Percentiles rank a stretch among this genome's conserved stretches.
Conservation (phyloP, 2,797 vertebrate genomes). For the Macrochelys suwanniensis region DNA sequence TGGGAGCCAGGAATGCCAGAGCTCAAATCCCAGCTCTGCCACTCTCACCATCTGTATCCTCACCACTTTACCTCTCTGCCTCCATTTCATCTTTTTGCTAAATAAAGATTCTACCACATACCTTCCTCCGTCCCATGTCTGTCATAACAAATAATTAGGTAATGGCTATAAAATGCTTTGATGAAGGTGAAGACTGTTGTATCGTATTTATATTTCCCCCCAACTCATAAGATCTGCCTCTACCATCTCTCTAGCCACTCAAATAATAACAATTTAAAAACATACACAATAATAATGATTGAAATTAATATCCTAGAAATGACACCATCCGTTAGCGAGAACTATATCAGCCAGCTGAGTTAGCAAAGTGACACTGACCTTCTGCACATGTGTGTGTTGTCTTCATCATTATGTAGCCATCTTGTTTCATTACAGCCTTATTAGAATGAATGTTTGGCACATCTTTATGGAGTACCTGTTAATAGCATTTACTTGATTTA, state of each 20-base stretch:
- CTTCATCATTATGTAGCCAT: conserved; percentile 24
- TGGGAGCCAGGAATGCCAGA: accelerated
- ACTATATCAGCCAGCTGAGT: background rate
- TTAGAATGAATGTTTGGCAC: conserved; percentile 66
- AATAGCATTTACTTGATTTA: conserved; percentile 68
- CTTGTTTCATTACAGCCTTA: conserved; percentile 66
- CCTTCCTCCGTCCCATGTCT: background rate
- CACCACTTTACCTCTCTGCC: background rate
- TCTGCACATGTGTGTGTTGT: conserved; percentile 14
- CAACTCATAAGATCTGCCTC: background rate
- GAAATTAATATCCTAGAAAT: conserved; percentile 19
- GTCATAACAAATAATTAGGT: accelerated
- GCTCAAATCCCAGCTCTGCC: background rate
- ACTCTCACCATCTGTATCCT: accelerated
- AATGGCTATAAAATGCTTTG: background rate
- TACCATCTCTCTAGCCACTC: background rate
- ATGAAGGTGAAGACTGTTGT: background rate
- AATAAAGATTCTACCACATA: accelerated
- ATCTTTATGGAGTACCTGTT: conserved; percentile 70
- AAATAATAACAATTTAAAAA: background rate
- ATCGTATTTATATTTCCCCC: background rate
- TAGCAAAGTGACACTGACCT: conserved; percentile 21
- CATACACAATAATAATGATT: background rate
- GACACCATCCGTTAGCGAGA: background rate
- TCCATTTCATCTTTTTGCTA: background rate